Evolutionary conservation across 1,140 invertebrate genomes (phyloP), one percentile per base, ranked within the genome.

Genomic region (Palaemon carinicauda): DNA sequence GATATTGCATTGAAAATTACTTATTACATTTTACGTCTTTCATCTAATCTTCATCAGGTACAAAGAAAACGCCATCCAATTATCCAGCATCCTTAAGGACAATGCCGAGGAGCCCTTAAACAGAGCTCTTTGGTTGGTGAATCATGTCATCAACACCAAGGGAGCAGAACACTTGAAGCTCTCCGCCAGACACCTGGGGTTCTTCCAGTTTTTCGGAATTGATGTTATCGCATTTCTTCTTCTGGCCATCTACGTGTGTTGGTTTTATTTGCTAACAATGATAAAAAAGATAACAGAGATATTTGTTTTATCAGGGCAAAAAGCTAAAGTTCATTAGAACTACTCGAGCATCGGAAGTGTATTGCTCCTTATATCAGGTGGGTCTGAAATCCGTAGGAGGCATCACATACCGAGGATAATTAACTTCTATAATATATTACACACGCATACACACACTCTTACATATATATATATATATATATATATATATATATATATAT

Each of bases 201-300:
- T 87, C 71, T 74, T 83, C n/a, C 89, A 89, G 83, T 89, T 89
- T 75, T 87, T 88, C 24, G 80, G 88, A 5, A 52, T 89, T 15
- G 89, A 89, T 51, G 83, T 90, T 17, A 19, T 82, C n/a, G 75
- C 51, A 15, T 83, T 82, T 52, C n/a, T 52, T 24, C 1, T 88
- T 14, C 24, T 75, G 10, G 21, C 27, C 21, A 27, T 15, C 29
- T 69, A 69, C 17, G 21, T 21, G 29, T 21, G 7, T 69, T 69
- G 17, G 65, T 31, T 24, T 27, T 69, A 69, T 69, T 0, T 69
- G 1, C 4, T 14, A 7, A 19, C 24, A 14, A 15, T 69, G 5
- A 24, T 21, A 3, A 69, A 27, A 21, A 12, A 21, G 12, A 1
- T 69, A 15, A 14, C 17, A 0, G 4, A 7, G 24, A 24, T 21